phyloP scores from a whole-genome alignment of 2,888 invertebrate genomes.

The Tortrix viridana region DNA sequence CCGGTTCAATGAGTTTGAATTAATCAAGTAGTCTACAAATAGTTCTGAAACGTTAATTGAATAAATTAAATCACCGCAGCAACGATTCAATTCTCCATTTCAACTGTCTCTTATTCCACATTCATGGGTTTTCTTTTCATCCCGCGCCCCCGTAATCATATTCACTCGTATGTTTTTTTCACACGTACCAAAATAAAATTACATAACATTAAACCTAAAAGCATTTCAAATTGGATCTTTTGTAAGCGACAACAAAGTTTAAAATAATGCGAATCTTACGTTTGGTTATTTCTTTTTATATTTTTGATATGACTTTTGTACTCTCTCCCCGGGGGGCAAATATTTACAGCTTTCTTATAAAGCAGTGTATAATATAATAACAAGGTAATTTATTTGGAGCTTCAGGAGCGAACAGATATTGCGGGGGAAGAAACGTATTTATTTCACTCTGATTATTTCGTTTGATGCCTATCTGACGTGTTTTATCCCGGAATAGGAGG shows the following conservation, averaged over 20 bases:
- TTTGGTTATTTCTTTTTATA: conserved; percentile 9
- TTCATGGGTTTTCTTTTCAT: conserved; percentile 40
- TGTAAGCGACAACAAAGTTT: too few species aligned
- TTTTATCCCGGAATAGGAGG: conserved; percentile 12
- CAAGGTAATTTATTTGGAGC: conserved; percentile 25
- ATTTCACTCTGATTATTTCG: conserved; percentile 10
- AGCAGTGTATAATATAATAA: conserved; percentile 20
- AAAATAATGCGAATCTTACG: background rate
- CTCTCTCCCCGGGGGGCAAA: conserved; percentile 35
- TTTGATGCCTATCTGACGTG: conserved; percentile 19
- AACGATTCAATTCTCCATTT: conserved; percentile 4
- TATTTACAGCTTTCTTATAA: conserved; percentile 37
- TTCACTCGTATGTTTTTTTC: background rate
- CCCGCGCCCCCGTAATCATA: conserved; percentile 39
- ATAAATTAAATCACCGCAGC: too few species aligned
- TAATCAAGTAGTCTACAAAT: too few species aligned
- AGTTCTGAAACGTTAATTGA: too few species aligned
- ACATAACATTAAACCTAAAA: too few species aligned
- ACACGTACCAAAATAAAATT: too few species aligned
- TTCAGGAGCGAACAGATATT: conserved; percentile 17
- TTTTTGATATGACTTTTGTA: conserved; percentile 39
- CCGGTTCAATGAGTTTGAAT: too few species aligned
- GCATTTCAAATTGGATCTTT: too few species aligned
- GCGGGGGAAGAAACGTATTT: conserved; percentile 22
- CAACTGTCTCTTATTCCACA: conserved; percentile 36